Evolutionary conservation across 2,888 invertebrate genomes (phyloP), one percentile per base, ranked within the genome.

Genomic region (Chamaedrilus cognettii): DNA sequence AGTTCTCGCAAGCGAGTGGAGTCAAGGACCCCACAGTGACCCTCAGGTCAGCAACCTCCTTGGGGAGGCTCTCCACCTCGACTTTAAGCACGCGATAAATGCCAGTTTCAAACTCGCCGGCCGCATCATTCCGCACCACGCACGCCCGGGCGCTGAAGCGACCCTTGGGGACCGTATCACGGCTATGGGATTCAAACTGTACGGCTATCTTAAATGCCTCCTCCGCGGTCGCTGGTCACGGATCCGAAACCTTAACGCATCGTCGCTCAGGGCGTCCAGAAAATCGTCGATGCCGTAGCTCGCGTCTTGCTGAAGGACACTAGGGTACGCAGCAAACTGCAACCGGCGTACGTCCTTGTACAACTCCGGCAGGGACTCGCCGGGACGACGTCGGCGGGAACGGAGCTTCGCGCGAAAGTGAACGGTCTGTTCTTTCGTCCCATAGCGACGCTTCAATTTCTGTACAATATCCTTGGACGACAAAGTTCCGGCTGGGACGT

Each of bases 131-230:
- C n/a, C n/a, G n/a, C n/a, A n/a, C n/a, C n/a, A n/a, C n/a, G 19
- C 19, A 19, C 19, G 15, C 49, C 15, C 19, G 15, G 90, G 94
- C 82, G 55, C 66, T 61, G 60, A 61, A n/a, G 50, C 55, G 26
- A 49, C 30, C n/a, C n/a, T n/a, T 59, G 31, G 23, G 30, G 26
- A 52, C 67, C 61, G 75, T 75, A 4, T 75, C 65, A 1, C 78
- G 86, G 74, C 87, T 87, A 73, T 86, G 85, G 59, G 86, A 86
- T 70, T 85, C 83, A 82, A 92, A 56, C n/a, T n/a, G n/a, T n/a
- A n/a, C n/a, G n/a, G n/a, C n/a, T n/a, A n/a, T n/a, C n/a, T n/a
- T n/a, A n/a, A n/a, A n/a, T n/a, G n/a, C n/a, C n/a, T n/a, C n/a
- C n/a, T n/a, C n/a, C n/a, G n/a, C n/a, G n/a, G n/a, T n/a, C n/a